Evolutionary conservation across 2,797 vertebrate species (phyloP).

Genomic region (Yasuhikotakia modesta): DNA sequence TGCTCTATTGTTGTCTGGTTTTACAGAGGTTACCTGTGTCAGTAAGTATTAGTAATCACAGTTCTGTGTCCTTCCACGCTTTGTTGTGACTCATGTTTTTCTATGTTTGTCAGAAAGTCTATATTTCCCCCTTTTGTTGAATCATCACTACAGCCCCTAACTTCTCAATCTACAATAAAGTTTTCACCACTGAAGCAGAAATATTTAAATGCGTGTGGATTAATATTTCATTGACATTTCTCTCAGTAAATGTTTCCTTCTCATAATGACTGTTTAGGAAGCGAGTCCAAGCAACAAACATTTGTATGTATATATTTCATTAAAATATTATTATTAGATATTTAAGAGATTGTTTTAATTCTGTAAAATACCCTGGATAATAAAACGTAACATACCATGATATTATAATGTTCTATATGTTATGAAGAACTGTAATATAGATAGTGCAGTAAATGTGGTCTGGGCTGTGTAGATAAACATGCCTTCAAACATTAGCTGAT

Average conservation of each 20-base stretch:
- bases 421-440: not conserved
- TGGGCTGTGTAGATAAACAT: conserved; percentile 40
- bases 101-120: conserved; percentile 38
- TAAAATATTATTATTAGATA: not conserved
- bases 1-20: not conserved
- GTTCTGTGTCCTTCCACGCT: conserved; percentile 23
- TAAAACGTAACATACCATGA: not conserved
- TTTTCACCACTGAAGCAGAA: not conserved
- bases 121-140: conserved; percentile 39
- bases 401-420: conserved; percentile 8
- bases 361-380: not conserved
- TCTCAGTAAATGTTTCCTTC: conserved; percentile 7
- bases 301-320: not conserved
- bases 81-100: conserved; percentile 45
- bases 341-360: not conserved
- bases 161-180: conserved; percentile 20
- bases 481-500: conserved; percentile 24
- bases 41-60: conserved; percentile 26
- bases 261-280: conserved; percentile 41
- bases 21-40: not conserved
- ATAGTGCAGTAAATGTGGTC: conserved; percentile 4
- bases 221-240: conserved; percentile 30
- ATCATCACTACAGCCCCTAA: conserved; percentile 37
- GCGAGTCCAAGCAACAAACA: not conserved
- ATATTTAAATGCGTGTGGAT: conserved; percentile 3